Evolutionary conservation across 2,113 vertebrate genomes (phyloP), one percentile per base, ranked within the genome.

Genomic region (Lutjanus erythropterus): DNA sequence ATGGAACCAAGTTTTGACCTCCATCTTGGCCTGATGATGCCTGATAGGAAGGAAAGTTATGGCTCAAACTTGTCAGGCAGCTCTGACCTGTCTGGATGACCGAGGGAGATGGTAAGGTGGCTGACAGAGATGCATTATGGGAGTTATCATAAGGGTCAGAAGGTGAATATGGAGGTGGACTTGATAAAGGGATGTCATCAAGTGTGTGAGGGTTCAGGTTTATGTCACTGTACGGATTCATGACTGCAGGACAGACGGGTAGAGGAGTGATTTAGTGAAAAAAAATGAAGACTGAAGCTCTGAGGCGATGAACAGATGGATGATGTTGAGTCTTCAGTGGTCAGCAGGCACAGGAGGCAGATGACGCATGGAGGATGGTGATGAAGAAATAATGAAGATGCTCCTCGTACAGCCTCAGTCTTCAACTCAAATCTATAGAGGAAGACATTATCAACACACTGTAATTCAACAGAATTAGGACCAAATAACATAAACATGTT

Each of bases 171-270:
- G 15, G 42, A 18, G 42, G 33, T 8, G 50, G 52, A 60, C 5
- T 14, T 2, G 7, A 35, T 18, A n/a, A 6, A 0, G 39, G 0
- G 3, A 2, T 37, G 0, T 42, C 12, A 15, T 21, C n/a, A 18
- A 1, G 16, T 0, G 18, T n/a, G 41, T 0, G 1, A 72, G 46
- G 47, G 58, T 37, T 56, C 37, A 50, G 19, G 64, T 35, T 15
- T 3, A 33, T 10, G 31, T 60, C 6, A 14, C 15, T 2, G 3
- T 81, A 52, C 4, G 84, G 84, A 84, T 87, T 84, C 88, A 90
- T 91, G 70, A 19, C 39, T 16, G 14, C 14, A 3, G 19, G 6
- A 56, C 3, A 33, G 46, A 31, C 0, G 4, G 33, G 23, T 2
- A 19, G 31, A 59, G 21, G 25, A 11, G 9, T 2, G 29, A 27